Evolutionary conservation across 2,888 invertebrate genomes (phyloP).

Genomic region (Acholoe squamosa): DNA sequence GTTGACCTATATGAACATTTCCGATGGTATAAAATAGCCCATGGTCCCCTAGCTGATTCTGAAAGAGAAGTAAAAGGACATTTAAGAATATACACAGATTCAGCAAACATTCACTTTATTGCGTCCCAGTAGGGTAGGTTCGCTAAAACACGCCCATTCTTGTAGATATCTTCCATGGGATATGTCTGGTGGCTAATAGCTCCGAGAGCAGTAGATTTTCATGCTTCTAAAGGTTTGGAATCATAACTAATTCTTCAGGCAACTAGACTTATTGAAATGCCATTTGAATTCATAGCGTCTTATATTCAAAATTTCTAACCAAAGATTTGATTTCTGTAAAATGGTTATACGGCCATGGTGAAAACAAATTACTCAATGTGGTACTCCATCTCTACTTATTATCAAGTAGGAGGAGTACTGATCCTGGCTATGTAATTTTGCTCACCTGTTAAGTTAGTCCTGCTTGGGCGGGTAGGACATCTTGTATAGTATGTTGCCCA

Average conservation of each 20-base stretch:
- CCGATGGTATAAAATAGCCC: conserved; percentile 3
- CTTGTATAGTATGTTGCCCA: neutral
- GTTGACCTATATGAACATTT: neutral
- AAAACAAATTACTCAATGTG: neutral
- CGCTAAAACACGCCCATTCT: no score
- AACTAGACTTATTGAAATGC: no score
- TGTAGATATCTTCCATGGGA: no score
- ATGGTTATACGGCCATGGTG: neutral
- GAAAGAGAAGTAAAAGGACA: neutral
- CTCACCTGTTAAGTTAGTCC: neutral
- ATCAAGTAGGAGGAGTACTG: neutral
- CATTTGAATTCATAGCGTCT: neutral
- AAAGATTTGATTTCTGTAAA: neutral
- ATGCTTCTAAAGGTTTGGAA: no score
- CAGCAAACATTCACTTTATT: neutral
- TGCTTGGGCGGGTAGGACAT: conserved; percentile 37
- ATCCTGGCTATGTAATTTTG: neutral
- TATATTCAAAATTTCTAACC: neutral
- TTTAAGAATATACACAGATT: neutral
- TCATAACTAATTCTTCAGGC: no score
- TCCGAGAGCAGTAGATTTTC: no score
- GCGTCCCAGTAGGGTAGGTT: no score
- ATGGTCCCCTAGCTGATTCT: neutral
- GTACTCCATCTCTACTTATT: neutral
- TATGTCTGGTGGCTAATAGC: no score